Evolutionary conservation across 2,888 invertebrate species (phyloP).

Genomic region (Leptarthrus brevirostris): DNA sequence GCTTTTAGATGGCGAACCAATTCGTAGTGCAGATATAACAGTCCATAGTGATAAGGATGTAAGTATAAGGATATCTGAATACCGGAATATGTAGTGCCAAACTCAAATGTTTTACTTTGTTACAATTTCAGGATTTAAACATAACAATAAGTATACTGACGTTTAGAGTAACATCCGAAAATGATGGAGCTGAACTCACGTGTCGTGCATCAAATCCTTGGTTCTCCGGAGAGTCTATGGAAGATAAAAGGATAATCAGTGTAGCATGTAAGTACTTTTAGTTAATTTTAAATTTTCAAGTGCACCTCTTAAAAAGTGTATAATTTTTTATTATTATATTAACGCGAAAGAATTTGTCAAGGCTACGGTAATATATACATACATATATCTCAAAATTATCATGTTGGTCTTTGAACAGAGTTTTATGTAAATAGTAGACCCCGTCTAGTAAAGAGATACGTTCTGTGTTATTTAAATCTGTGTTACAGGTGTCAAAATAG

Average conservation of each 20-base stretch:
- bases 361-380: too few relatives aligned
- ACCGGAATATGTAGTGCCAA: neutral
- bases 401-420: too few relatives aligned
- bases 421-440: too few relatives aligned
- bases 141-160: constrained; percentile 81
- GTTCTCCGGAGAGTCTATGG: constrained; percentile 83
- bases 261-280: constrained; percentile 81
- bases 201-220: constrained; percentile 89
- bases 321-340: too few relatives aligned
- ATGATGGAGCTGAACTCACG: constrained; percentile 83
- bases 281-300: too few relatives aligned
- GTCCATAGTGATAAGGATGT: constrained; percentile 69
- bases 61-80: too few relatives aligned
- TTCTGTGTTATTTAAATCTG: too few relatives aligned
- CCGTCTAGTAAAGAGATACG: too few relatives aligned
- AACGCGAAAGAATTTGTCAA: too few relatives aligned
- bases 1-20: constrained; percentile 78
- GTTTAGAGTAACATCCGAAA: constrained; percentile 79
- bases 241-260: constrained; percentile 80
- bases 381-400: too few relatives aligned
- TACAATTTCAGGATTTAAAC: constrained; percentile 65
- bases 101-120: neutral
- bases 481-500: too few relatives aligned
- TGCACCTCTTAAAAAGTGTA: too few relatives aligned
- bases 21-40: constrained; percentile 73